A percentile compares a stretch with the other conserved stretches of the same genome.
These are phyloP conservation scores for Dinoponera quadriceps DNA, from an alignment of 1,140 invertebrate genomes.

Conservation along the genomic window DNA sequence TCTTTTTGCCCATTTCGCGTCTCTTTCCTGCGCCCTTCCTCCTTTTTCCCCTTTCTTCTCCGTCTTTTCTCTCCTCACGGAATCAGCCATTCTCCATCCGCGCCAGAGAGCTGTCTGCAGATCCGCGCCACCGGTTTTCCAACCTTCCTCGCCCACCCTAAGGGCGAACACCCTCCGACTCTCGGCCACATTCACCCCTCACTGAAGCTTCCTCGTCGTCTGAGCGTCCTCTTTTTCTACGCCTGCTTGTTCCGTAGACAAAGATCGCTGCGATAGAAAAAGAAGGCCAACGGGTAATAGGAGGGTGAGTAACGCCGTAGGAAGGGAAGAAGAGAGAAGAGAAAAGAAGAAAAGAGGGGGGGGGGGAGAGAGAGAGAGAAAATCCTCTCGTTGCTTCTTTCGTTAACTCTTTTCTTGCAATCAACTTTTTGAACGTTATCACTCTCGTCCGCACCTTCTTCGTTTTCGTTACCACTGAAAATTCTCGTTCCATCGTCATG, in stretches of 20 bases:
- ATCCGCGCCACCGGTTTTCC: constrained; percentile 74
- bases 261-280: constrained; percentile 70
- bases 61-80: constrained; percentile 67
- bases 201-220: constrained; percentile 36
- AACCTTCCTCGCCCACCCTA: constrained; percentile 51
- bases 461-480: constrained; percentile 41
- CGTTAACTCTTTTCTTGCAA: constrained; percentile 74
- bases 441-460: constrained; percentile 43
- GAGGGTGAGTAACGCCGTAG: constrained; percentile 39
- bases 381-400: constrained; percentile 69
- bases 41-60: constrained; percentile 39
- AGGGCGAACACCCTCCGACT: constrained; percentile 50
- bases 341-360: constrained; percentile 6
- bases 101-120: constrained; percentile 75
- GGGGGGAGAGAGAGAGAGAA: constrained; percentile 49
- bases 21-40: constrained; percentile 30
- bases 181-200: constrained; percentile 33
- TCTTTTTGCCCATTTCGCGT: constrained; percentile 59
- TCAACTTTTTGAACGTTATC: constrained; percentile 69
- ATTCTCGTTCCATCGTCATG: constrained; percentile 13
- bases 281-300: constrained; percentile 38
- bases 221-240: constrained; percentile 64
- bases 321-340: constrained; percentile 23
- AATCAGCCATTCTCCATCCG: constrained; percentile 78
- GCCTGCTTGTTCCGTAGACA: constrained; percentile 65